Evolutionary conservation across 2,797 vertebrate species (phyloP), one percentile per base, ranked within the genome.

Genomic region (Chaunax sp.): DNA sequence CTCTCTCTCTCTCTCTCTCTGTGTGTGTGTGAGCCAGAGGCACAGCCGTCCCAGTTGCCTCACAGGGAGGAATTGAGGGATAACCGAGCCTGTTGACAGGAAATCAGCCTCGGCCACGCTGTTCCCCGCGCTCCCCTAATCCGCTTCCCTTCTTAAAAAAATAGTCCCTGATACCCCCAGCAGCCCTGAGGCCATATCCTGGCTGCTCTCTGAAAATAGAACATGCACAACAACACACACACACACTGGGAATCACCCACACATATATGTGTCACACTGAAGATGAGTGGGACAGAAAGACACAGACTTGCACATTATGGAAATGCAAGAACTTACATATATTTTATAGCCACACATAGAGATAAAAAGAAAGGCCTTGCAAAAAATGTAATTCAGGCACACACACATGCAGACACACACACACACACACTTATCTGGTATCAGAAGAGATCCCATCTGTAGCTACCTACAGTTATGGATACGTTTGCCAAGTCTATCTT

Each of bases 41-140:
- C 88, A 75, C 65, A 76, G 87, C 58, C 75, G 90, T 87, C 86
- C 86, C 79, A 64, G 77, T 75, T 77, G 74, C 77, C 89, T 92
- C 82, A 80, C 85, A 83, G 89, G 87, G 84, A 83, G 84, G 87
- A 91, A 92, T 92, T 92, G 92, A 90, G 83, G 91, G 89, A 93
- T 93, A 92, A 92, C 92, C 72, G 58, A 84, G 82, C 82, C 89
- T 89, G 91, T 93, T 92, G 90, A 93, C 93, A 92, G 89, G 91
- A 92, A 94, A 91, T 93, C 92, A 87, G 91, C 88, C 91, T 89
- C 85, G 83, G 91, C 92, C 89, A 91, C 88, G 83, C 84, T 77
- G 81, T 80, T 92, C 86, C 90, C 88, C 15, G 73, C 60, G 85
- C 86, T 82, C 85, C 79, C 80, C 83, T 93, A 93, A 94, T 94